Evolutionary conservation across 2,797 vertebrate species (phyloP), one percentile per base, ranked within the genome.

Genomic region (Aythya fuligula): DNA sequence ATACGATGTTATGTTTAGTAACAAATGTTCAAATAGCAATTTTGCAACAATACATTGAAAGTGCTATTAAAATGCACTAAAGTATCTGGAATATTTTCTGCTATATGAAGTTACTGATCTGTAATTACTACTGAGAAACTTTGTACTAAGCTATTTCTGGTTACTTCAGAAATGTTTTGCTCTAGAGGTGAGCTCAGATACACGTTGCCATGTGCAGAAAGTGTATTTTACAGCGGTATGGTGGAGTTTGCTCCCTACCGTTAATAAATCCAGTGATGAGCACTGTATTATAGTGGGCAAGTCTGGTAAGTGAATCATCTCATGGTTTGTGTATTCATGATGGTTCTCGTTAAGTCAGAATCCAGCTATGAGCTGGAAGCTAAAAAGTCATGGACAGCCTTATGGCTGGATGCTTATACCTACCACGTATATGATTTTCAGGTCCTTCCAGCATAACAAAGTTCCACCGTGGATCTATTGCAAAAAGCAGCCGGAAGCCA

Each of bases 321-420:
- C 5, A 0, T 24, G 45, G 72, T 34, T 94, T 75, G 41, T 65
- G 57, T 19, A 69, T 77, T 72, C 70, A 39, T 5, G 32, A 65
- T 28, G 65, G 76, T 36, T 76, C 65, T 18, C 65, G 65, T 49
- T 64, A 71, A 32, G 34, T 25, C 69, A 66, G 82, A 87, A 62
- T 34, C 89, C 80, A 87, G 82, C 82, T 87, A 85, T 43, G 87
- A 81, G 54, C 57, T 69, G 80, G 39, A 81, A 80, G 66, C 82
- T 39, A 39, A 53, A 54, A 36, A 77, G 78, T 30, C 56, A 60
- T 1, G 6, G 58, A 43, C 51, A 71, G 57, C 53, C 85, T 91
- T 65, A 76, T 2, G 83, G 78, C 30, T 21, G 36, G 72, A 27
- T 36, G 39, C 54, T 60, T 43, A 34, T 3, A 70, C 49, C 24